Evolutionary conservation across 1,140 invertebrate genomes (phyloP).

Genomic region (Penaeus japonicus): DNA sequence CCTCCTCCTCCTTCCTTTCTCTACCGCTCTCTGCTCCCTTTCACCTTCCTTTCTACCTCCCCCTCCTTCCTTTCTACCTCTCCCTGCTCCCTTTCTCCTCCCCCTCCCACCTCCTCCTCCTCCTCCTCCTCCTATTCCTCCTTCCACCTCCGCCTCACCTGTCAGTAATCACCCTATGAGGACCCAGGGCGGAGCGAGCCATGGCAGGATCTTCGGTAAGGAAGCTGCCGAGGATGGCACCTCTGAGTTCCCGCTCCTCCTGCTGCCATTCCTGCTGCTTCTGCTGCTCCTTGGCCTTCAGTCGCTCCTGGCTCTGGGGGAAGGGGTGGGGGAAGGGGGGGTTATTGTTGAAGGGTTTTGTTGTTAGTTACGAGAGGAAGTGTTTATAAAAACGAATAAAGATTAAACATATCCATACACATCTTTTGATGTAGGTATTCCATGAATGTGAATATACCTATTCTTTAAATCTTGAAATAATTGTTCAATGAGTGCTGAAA

Average conservation of each 20-base stretch:
- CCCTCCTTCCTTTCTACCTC: not conserved
- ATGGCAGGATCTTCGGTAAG: constrained; percentile 21
- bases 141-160: not conserved
- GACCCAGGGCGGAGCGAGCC: constrained; percentile 24
- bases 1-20: no score
- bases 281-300: not conserved
- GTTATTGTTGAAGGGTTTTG: not conserved
- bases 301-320: not conserved
- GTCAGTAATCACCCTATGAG: constrained; percentile 14
- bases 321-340: not conserved
- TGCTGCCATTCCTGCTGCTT: not conserved
- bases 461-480: no score
- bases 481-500: no score
- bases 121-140: not conserved
- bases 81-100: not conserved
- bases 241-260: constrained; percentile 14
- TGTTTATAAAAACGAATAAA: no score
- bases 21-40: no score
- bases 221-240: constrained; percentile 19
- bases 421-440: no score
- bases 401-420: no score
- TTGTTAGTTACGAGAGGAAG: no score
- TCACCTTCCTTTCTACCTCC: not conserved
- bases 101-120: not conserved
- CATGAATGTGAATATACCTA: no score